Percentiles rank a stretch among this genome's conserved stretches.
Conservation (phyloP, 2,797 vertebrate genomes). For the Sphenodon punctatus region DNA sequence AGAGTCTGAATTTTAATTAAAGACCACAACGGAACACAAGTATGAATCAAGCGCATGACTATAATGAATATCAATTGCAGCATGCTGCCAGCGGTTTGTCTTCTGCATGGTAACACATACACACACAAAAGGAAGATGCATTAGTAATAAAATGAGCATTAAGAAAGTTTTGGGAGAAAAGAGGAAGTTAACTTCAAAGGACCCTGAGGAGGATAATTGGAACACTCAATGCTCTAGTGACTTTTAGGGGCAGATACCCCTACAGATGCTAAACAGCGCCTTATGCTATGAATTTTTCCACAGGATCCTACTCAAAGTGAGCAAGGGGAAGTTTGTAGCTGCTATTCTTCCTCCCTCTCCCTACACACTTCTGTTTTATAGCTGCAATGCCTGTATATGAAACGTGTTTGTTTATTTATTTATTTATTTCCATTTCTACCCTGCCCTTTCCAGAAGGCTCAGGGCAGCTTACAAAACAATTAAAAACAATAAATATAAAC, state of each 20-base stretch:
- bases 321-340: no score
- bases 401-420: no score
- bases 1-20: constrained; percentile 25
- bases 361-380: neutral
- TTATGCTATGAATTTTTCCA: neutral
- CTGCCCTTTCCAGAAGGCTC: no score
- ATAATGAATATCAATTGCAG: neutral
- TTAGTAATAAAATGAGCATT: neutral
- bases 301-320: neutral
- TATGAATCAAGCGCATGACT: neutral
- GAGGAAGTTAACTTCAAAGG: neutral
- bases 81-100: neutral
- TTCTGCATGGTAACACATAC: neutral
- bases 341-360: no score
- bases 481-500: no score
- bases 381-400: no score
- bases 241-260: neutral
- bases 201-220: neutral
- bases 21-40: neutral
- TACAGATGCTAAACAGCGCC: neutral
- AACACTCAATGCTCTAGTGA: neutral
- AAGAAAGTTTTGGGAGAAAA: neutral
- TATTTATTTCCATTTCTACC: no score
- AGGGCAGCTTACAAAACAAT: no score
- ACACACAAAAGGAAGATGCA: constrained; percentile 6